Conservation (phyloP, 2,113 vertebrate genomes). For the Trematocara variabile region DNA sequence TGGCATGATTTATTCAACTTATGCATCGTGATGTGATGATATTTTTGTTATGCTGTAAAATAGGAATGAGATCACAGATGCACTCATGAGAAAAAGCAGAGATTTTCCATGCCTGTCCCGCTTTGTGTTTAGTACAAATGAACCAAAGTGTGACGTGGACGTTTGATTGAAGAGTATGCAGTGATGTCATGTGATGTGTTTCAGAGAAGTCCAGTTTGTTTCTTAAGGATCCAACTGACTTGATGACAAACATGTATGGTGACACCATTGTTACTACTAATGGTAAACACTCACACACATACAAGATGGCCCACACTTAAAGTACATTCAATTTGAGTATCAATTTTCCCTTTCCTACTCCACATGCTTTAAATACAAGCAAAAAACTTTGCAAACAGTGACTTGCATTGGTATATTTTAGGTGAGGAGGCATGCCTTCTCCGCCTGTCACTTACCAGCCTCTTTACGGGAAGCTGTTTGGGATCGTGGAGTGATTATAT, state of each 20-base stretch:
- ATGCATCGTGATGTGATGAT: background rate
- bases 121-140: background rate
- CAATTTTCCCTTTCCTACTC: background rate
- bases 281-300: slow-evolving; percentile 32
- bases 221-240: slow-evolving; percentile 62
- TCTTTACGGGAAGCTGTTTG: background rate
- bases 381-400: background rate
- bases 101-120: background rate
- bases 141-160: background rate
- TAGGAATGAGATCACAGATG: background rate
- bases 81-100: background rate
- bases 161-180: background rate
- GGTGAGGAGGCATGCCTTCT: background rate
- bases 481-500: background rate
- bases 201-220: background rate
- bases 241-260: slow-evolving; percentile 68
- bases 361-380: background rate
- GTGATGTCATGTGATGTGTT: slow-evolving; percentile 15
- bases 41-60: background rate
- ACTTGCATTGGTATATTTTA: background rate
- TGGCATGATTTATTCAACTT: background rate
- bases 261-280: slow-evolving; percentile 64
- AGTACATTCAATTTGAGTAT: background rate
- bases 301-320: background rate
- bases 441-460: background rate